Evolutionary conservation across 2,113 vertebrate species (phyloP).

Genomic region (Tenebrosternarchus preto): DNA sequence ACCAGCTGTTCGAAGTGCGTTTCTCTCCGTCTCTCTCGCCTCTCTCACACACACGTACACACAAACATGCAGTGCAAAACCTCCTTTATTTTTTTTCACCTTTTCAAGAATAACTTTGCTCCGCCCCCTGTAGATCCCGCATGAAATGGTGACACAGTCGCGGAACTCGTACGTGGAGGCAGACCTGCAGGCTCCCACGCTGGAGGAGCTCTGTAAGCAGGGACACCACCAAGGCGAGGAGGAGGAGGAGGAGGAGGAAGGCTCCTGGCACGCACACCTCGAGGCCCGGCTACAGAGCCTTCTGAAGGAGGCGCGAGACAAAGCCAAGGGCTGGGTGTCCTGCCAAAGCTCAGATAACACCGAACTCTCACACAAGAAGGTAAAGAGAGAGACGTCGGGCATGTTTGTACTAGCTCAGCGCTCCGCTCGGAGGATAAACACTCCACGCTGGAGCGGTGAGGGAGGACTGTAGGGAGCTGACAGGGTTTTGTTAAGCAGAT

Average conservation of each 20-base stretch:
- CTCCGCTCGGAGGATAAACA: not conserved
- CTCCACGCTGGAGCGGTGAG: not conserved
- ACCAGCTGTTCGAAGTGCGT: constrained; percentile 92
- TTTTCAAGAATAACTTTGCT: not conserved
- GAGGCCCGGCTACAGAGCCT: constrained; percentile 85
- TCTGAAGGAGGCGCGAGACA: constrained; percentile 90
- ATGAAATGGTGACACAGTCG: constrained; percentile 91
- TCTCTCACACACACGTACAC: not conserved
- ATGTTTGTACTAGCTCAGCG: not conserved
- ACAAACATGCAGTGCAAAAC: too few relatives aligned
- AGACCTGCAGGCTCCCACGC: constrained; percentile 82
- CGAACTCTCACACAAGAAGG: constrained; percentile 94
- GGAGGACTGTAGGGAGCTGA: not conserved
- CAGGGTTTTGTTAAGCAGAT: too few relatives aligned
- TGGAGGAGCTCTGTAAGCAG: constrained; percentile 86
- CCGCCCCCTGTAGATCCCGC: constrained; percentile 80
- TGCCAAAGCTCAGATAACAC: constrained; percentile 86
- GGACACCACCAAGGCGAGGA: constrained; percentile 54
- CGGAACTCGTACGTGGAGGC: constrained; percentile 89
- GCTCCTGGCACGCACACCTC: constrained; percentile 80
- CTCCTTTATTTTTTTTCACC: not conserved
- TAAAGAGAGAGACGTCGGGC: constrained; percentile 52
- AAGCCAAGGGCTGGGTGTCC: constrained; percentile 91
- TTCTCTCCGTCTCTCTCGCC: not conserved
- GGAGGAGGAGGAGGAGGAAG: constrained; percentile 77